Evolutionary conservation across 2,888 invertebrate species (phyloP), one percentile per base, ranked within the genome.

Genomic region (Thyatira batis): DNA sequence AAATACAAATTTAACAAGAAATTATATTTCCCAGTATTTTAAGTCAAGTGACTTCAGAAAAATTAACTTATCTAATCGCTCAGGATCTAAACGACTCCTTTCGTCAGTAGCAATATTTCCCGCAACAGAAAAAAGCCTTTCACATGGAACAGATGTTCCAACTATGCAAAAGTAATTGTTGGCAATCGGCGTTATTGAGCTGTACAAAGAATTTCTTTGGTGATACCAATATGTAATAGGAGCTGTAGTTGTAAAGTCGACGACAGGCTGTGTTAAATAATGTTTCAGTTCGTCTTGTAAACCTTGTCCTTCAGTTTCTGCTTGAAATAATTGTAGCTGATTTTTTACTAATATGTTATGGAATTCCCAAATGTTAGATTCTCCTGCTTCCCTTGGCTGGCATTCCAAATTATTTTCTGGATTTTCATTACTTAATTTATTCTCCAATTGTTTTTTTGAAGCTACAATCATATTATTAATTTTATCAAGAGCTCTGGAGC

Each of bases 171-270:
- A 62, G 61, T 67, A 65, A 52, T 33, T 68, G 61, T 62, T 45
- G 58, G 69, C 66, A 48, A 68, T 68, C 68, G 71, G 51, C 58
- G 64, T 62, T 63, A 70, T 59, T 6, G 64, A 62, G 11, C 67
- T 65, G 68, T 74, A 69, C 65, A 74, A 70, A 13, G 67, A 65
- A 51, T 44, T 64, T 46, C 67, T 73, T 69, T 74, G 67, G 69
- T 73, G 63, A 67, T 73, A 70, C 67, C 66, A 71, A 57, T 71
- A 73, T 52, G 6, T 3, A 4, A 23, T 23, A 23, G 23, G 23
- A 23, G 3, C 23, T 4, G 3, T 4, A 3, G 3, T 23, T 6
- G 71, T 3, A n/a, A n/a, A n/a, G 23, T 23, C 3, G 3, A 23
- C 23, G 6, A 23, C 23, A 4, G 23, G 23, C 23, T 23, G 23